Evolutionary conservation across 2,888 invertebrate species (phyloP), one percentile per base, ranked within the genome.

Genomic region (Drosophila sordidapex): DNA sequence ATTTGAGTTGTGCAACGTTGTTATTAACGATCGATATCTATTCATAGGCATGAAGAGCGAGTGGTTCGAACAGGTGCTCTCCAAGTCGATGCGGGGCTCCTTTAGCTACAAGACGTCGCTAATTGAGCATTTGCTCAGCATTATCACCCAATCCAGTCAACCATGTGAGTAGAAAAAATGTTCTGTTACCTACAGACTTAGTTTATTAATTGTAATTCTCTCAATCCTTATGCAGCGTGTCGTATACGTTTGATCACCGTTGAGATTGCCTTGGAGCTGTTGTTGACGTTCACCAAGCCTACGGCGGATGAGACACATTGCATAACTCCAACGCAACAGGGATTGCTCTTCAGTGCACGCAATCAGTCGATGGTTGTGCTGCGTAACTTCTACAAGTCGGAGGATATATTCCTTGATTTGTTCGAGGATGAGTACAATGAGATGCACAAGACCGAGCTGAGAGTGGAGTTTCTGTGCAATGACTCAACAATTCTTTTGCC

Each of bases 401-500:
- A 99, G 94, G 99, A 99, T 91, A 98, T 99, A 87, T 99, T 99
- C 94, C 94, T 99, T 68, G 99, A 99, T 92, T 97, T 99, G 95
- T 99, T 99, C 93, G 99, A 99, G 93, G 98, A 99, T 93, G 99
- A 99, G 89, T 98, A 97, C 93, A 97, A 96, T 91, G 98, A 99
- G 93, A 97, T 99, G 95, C 96, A 96, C 82, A 97, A 97, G 91
- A 95, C 96, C 25, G 96, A 96, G 1, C 92, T 98, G 60, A 98
- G 98, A 93, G 98, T 99, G 2, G 99, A 99, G 92, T 98, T 97
- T 95, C 93, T 99, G 77, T 98, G 98, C 93, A 98, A 98, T 97
- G 99, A 99, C 93, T 97, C 98, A 56, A 97, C 97, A 63, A 96
- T 99, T 88, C 94, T 99, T 63, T 93, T 99, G 81, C 98, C 99